These are phyloP conservation scores for Oncorhynchus clarkii DNA, from an alignment of 2,113 vertebrate genomes.

Conservation along the genomic window DNA sequence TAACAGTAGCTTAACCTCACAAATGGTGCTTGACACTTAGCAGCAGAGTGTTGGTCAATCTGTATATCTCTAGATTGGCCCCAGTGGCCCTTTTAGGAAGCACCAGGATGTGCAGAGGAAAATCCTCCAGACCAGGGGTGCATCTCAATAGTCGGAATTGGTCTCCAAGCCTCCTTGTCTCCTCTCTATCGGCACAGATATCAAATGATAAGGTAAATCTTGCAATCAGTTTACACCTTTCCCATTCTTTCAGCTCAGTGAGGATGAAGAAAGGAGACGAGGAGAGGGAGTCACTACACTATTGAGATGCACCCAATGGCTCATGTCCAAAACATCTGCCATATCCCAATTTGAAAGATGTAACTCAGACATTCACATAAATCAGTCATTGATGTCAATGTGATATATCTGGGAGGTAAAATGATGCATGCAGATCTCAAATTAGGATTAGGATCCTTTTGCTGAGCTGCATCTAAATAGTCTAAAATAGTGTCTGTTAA, in stretches of 20 bases:
- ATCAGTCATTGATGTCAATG: too few species aligned
- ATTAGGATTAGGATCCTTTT: too few species aligned
- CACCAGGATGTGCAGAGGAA: neutral
- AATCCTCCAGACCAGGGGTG: neutral
- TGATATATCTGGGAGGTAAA: too few species aligned
- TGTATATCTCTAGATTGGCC: neutral
- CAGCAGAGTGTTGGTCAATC: neutral
- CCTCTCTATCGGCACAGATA: neutral
- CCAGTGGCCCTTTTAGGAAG: neutral
- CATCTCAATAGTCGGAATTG: neutral
- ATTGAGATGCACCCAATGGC: neutral
- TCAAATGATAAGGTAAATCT: neutral
- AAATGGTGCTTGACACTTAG: constrained; percentile 42
- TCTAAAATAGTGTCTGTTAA: too few species aligned
- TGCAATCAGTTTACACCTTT: neutral
- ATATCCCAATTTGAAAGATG: too few species aligned
- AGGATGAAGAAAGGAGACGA: neutral
- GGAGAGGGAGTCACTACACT: neutral
- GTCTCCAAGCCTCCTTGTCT: neutral
- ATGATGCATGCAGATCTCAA: too few species aligned
- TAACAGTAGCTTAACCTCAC: constrained; percentile 24
- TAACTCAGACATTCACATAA: too few species aligned
- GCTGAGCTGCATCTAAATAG: too few species aligned
- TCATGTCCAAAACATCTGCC: too few species aligned
- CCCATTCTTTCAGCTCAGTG: neutral